Evolutionary conservation across 2,888 invertebrate genomes (phyloP).

Genomic region (Drosophila buzzatii): DNA sequence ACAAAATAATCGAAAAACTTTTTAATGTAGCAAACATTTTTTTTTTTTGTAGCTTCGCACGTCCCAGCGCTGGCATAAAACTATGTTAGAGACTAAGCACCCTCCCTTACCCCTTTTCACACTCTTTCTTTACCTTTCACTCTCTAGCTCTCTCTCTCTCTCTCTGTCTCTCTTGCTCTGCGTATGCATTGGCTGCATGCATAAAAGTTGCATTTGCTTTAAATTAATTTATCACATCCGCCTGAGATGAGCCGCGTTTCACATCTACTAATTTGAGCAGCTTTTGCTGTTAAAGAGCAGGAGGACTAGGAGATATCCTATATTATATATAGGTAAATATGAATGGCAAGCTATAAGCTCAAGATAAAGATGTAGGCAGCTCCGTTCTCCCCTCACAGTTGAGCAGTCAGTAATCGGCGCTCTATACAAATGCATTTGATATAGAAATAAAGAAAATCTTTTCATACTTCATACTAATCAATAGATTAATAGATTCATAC

Average conservation of each 20-base stretch:
- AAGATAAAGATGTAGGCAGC: no score
- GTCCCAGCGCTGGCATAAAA: conserved; percentile 23
- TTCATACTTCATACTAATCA: neutral
- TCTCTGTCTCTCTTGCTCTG: neutral
- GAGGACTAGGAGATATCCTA: neutral
- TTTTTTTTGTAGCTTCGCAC: neutral
- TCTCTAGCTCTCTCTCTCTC: neutral
- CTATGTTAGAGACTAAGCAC: conserved; percentile 25
- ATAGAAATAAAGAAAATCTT: neutral
- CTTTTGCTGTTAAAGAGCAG: conserved; percentile 39
- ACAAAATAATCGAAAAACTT: conserved; percentile 72
- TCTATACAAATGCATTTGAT: neutral
- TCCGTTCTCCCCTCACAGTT: no score
- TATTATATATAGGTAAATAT: no score
- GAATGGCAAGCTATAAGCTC: neutral
- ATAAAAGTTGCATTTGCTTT: conserved; percentile 46
- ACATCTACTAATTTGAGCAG: conserved; percentile 32
- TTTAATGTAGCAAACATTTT: conserved; percentile 45
- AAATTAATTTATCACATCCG: conserved; percentile 61
- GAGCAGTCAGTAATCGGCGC: no score
- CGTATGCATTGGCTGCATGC: conserved; percentile 9
- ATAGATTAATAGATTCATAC: no score
- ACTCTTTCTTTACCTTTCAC: neutral
- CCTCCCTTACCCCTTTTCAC: conserved; percentile 1
- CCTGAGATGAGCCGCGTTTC: neutral